Base-by-base conservation (phyloP, 2,888 invertebrate genomes). In the Drosophila meridionalis region DNA sequence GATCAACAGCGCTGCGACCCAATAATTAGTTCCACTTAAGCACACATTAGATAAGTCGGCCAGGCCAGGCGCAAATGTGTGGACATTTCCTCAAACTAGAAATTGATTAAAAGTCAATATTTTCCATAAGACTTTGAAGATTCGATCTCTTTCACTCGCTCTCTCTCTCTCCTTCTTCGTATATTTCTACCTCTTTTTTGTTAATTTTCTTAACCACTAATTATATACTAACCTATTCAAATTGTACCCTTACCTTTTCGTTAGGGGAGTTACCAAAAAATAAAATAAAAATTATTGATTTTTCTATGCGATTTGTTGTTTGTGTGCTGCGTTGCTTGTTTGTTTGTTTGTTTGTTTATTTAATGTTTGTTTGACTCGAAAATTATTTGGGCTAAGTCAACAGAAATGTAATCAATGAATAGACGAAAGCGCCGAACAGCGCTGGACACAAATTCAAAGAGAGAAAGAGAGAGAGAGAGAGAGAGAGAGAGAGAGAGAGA, bases 301-400 rank as follows among this genome's bases (percentile, higher is more conserved):
- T 88, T 83, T 70, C 45, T 66, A 64, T 69, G 62, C 65, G 67
- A 87, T 89, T 89, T 89, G 86, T 72, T 85, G 83, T 69, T 59
- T 80, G 74, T 52, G 57, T 42, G 64, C 48, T 56, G 57, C 57
- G 43, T 52, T 80, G 76, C 50, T 68, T 89, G 77, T 88, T 71
- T 89, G 77, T 82, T 63, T 74, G 69, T 56, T 71, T 86, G 76
- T 87, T 87, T 90, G 82, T 82, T 90, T 82, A 82, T 90, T 91
- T 80, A 82, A 80, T 90, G 82, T 90, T 91, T 89, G 82, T 75
- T 77, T 77, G 86, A 76, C 78, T 90, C 77, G 74, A 89, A 78
- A 83, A 83, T 89, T 79, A 88, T 90, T 90, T 90, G 81, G 89
- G 90, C 90, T 88, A 90, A 90, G 61, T 81, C 80, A 82, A 87